A percentile compares a stretch with the other conserved stretches of the same genome.
phyloP scores from a whole-genome alignment of 2,888 invertebrate species.

The Cryptosula pallasiana region DNA sequence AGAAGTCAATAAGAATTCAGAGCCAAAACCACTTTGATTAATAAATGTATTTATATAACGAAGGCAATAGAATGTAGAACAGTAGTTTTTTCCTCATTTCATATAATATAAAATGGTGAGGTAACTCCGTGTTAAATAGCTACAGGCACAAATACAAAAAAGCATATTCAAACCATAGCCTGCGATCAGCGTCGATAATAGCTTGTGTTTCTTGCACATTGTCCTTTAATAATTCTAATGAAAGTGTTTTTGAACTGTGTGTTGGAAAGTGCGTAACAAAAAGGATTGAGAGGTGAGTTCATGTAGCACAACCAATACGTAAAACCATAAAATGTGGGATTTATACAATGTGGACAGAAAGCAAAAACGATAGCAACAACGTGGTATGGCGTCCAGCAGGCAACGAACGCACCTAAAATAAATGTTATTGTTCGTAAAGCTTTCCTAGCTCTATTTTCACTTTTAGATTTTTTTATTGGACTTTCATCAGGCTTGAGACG shows the following conservation, averaged over 20 bases:
- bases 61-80: too few species aligned
- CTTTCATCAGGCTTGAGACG: not conserved
- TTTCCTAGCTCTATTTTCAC: constrained; percentile 95
- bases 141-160: too few species aligned
- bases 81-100: too few species aligned
- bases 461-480: constrained; percentile 64
- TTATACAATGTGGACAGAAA: constrained; percentile 65
- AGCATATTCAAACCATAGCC: too few species aligned
- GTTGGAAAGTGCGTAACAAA: constrained; percentile 97
- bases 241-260: constrained; percentile 99
- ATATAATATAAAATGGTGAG: too few species aligned
- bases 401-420: constrained; percentile 91
- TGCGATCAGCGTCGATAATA: not conserved
- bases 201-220: not conserved
- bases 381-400: constrained; percentile 99
- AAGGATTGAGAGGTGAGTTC: constrained; percentile 96
- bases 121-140: too few species aligned
- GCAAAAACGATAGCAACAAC: constrained; percentile 91
- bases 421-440: constrained; percentile 97
- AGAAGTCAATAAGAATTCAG: too few species aligned
- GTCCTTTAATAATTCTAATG: constrained; percentile 69
- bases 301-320: constrained; percentile 79
- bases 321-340: constrained; percentile 43
- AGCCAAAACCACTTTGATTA: too few species aligned
- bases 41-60: too few species aligned